phyloP scores from a whole-genome alignment of 1,140 invertebrate genomes.

The Lysiphlebus fabarum region DNA sequence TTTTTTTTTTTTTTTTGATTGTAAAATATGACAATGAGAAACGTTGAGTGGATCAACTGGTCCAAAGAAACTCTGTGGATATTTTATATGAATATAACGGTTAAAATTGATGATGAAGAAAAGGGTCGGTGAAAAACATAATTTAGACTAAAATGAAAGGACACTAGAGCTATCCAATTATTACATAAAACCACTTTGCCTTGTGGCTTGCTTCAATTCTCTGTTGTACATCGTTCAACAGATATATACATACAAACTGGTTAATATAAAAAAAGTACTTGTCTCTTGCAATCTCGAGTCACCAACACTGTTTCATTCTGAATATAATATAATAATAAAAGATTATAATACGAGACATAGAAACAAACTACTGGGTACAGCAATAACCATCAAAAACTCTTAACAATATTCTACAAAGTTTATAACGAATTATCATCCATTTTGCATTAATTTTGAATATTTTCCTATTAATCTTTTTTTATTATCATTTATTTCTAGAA shows the following conservation, averaged over 20 bases:
- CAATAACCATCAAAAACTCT: no score
- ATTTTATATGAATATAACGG: slow-evolving; percentile 5
- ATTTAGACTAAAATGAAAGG: slow-evolving; percentile 40
- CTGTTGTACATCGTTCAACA: slow-evolving; percentile 9
- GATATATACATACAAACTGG: neutral
- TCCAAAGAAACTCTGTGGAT: neutral
- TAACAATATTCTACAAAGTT: no score
- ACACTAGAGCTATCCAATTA: slow-evolving; percentile 50
- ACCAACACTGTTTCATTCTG: no score
- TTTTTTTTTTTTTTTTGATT: neutral
- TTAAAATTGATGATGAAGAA: neutral
- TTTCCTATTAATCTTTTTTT: no score
- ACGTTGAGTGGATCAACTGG: slow-evolving; percentile 19
- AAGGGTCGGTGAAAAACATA: neutral
- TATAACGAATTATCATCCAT: no score
- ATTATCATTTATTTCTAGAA: no score
- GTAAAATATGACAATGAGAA: slow-evolving; percentile 27
- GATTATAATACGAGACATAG: no score
- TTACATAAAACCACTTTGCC: slow-evolving; percentile 46
- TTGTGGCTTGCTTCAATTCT: slow-evolving; percentile 25
- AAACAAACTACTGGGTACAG: no score
- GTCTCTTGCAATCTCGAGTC: no score
- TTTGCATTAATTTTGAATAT: no score
- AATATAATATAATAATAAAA: no score
- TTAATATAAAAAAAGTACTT: no score